Percentiles rank a stretch among this genome's conserved stretches.
phyloP scores from a whole-genome alignment of 2,797 vertebrate species.

The Neosalanx taihuensis region DNA sequence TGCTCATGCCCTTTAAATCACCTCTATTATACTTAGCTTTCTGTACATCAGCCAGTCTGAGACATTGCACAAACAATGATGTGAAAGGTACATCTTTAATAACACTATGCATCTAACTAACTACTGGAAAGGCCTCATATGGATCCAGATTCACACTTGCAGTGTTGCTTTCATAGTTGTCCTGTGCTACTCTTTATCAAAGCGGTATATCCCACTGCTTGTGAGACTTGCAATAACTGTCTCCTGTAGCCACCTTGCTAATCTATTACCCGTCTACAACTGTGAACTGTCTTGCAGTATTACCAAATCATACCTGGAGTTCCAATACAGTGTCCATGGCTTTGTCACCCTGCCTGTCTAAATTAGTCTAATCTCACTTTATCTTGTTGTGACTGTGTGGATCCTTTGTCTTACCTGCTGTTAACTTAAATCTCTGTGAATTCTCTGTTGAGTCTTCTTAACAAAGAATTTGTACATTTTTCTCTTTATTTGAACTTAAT shows the following conservation, averaged over 20 bases:
- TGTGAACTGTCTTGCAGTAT: constrained; percentile 59
- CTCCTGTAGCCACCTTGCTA: constrained; percentile 18
- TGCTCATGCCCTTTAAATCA: constrained; percentile 46
- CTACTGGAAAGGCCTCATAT: constrained; percentile 23
- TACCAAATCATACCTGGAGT: constrained; percentile 54
- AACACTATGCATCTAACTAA: constrained; percentile 64
- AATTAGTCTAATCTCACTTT: constrained; percentile 19
- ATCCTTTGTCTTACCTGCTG: constrained; percentile 38
- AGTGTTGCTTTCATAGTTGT: constrained; percentile 38
- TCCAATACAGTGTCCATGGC: constrained; percentile 48
- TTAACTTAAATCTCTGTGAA: constrained; percentile 45
- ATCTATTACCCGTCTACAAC: constrained; percentile 58
- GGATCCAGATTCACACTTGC: constrained; percentile 40
- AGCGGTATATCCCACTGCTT: constrained; percentile 51
- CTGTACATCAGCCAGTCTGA: not conserved
- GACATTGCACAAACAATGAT: not conserved
- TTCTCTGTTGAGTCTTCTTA: constrained; percentile 28
- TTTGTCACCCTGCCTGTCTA: constrained; percentile 42
- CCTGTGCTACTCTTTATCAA: constrained; percentile 47
- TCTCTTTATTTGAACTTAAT: constrained; percentile 36
- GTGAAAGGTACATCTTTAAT: constrained; percentile 8
- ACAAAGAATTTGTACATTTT: constrained; percentile 46
- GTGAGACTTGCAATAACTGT: constrained; percentile 68
- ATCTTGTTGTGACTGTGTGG: constrained; percentile 51
- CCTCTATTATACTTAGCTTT: constrained; percentile 40